Base-by-base conservation (phyloP, 92 coral and sea anemone species). In the Ricordea florida region DNA sequence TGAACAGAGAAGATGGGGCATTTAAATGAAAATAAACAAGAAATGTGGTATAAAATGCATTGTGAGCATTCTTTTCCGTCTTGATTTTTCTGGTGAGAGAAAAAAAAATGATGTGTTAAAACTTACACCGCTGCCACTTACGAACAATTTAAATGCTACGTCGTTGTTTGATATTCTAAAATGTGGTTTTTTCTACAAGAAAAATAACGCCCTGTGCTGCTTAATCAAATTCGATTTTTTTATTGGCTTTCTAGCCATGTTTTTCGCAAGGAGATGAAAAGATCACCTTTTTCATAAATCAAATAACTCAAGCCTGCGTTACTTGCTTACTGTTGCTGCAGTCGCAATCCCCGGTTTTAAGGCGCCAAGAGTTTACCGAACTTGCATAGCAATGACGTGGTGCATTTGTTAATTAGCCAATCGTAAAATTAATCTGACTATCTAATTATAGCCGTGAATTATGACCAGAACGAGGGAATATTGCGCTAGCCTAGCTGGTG, bases 321-420 rank as follows among this genome's bases (percentile, higher is more conserved):
- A 52, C 56, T 26, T 29, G 5, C 8, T 11, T 2, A n/a, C n/a
- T n/a, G 56, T 76, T 48, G 72, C 40, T 4, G 66, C 73, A 11
- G 49, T 50, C 32, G 73, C 88, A 30, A 77, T 73, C 69, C 69
- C 88, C 69, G 78, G 45, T 9, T 59, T 48, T 11, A 27, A 70
- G 90, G 87, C 87, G 87, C 92, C 92, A 82, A 41, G 26, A 82
- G 84, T 85, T 82, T 69, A 78, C 85, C 66, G 57, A 76, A 84
- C 56, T 67, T 87, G 64, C 84, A 81, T 74, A 62, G 53, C 76
- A 69, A 59, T 83, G 89, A 83, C 96, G 92, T 90, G 52, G 46
- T 61, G 68, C 58, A 4, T 73, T 85, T 75, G 97, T 69, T 87
- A 62, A 83, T 66, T 33, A 74, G 82, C 85, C 93, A 85, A 91